Conservation (phyloP, 2,888 invertebrate genomes). For the Brachyptera risi region DNA sequence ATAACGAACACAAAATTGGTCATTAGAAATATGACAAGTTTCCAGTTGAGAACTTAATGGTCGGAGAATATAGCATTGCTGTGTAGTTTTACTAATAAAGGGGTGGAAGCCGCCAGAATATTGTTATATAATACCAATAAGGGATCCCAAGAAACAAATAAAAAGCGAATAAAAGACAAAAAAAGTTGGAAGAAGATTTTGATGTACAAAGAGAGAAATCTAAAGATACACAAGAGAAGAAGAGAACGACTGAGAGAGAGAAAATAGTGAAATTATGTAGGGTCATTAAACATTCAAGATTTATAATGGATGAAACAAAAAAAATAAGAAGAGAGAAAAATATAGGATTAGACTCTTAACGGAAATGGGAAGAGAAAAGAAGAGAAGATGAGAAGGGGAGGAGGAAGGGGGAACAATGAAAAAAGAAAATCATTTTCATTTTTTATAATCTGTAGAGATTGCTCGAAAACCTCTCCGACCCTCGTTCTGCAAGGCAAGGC, state of each 20-base stretch:
- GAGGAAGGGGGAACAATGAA: constrained; percentile 20
- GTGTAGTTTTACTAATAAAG: no score
- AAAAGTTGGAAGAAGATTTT: not conserved
- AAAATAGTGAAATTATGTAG: constrained; percentile 25
- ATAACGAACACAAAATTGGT: no score
- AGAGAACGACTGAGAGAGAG: not conserved
- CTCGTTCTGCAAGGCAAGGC: no score
- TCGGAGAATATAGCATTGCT: no score
- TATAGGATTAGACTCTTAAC: constrained; percentile 20
- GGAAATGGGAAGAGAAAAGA: constrained; percentile 4
- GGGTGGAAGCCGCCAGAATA: no score
- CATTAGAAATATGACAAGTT: no score
- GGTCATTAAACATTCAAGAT: constrained; percentile 27
- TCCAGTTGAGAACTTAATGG: no score
- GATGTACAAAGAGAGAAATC: no score
- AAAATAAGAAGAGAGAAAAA: constrained; percentile 5
- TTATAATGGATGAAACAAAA: constrained; percentile 19
- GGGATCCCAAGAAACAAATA: not conserved
- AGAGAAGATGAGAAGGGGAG: no score
- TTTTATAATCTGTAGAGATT: constrained; percentile 28
- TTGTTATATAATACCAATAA: constrained; percentile 17
- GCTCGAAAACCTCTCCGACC: constrained; percentile 18
- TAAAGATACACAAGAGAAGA: not conserved
- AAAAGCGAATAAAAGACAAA: constrained; percentile 7
- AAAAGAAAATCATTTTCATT: constrained; percentile 24